phyloP scores from a whole-genome alignment of 92 coral and sea anemone species.

The Muricea muricata region DNA sequence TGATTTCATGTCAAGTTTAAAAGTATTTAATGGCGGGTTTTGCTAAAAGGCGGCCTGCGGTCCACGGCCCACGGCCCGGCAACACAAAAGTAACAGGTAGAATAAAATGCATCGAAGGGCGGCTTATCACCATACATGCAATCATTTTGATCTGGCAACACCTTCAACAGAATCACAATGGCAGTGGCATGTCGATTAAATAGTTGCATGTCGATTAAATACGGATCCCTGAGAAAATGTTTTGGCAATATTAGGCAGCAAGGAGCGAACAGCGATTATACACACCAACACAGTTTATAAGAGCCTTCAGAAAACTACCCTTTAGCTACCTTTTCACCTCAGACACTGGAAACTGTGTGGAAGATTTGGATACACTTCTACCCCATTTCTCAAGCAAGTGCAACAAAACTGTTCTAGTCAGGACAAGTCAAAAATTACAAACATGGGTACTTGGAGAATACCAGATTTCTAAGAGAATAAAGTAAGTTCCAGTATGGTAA shows the following conservation, averaged over 20 bases:
- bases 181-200: too few relatives aligned
- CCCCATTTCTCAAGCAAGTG: neutral
- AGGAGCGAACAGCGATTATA: constrained; percentile 21
- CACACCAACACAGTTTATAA: constrained; percentile 19
- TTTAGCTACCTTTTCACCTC: constrained; percentile 22
- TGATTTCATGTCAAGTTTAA: too few relatives aligned
- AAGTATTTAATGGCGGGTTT: too few relatives aligned
- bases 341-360: constrained; percentile 26
- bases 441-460: too few relatives aligned
- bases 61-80: too few relatives aligned
- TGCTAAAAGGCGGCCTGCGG: too few relatives aligned
- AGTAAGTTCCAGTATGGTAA: too few relatives aligned
- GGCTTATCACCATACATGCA: constrained; percentile 35
- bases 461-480: too few relatives aligned
- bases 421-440: neutral
- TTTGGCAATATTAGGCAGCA: constrained; percentile 35
- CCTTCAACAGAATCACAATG: neutral
- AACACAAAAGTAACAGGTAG: constrained; percentile 18
- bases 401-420: neutral
- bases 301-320: constrained; percentile 31
- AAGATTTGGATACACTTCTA: constrained; percentile 17
- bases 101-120: constrained; percentile 32
- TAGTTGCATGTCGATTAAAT: too few relatives aligned
- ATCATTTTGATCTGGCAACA: constrained; percentile 21
- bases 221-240: too few relatives aligned